A percentile compares a stretch with the other conserved stretches of the same genome.
Conservation (phyloP, 2,888 invertebrate species). For the Drosophila mimica region DNA sequence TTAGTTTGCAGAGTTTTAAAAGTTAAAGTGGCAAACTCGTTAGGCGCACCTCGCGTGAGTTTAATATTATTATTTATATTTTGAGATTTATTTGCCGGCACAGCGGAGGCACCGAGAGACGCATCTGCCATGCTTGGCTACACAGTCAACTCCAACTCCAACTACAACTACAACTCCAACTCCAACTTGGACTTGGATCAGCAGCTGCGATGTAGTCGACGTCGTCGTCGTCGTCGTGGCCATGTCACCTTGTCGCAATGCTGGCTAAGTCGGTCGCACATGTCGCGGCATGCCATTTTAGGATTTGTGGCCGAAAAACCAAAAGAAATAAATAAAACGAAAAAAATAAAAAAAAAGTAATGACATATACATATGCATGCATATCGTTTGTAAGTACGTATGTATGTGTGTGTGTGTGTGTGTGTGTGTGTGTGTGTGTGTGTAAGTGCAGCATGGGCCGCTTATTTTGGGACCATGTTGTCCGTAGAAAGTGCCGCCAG, state of each 20-base stretch:
- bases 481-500: constrained; percentile 73
- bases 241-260: constrained; percentile 74
- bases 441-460: constrained; percentile 66
- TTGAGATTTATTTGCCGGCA: constrained; percentile 64
- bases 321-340: constrained; percentile 37
- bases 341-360: constrained; percentile 23
- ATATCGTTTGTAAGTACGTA: background rate
- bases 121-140: constrained; percentile 69
- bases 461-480: constrained; percentile 73
- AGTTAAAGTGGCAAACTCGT: constrained; percentile 2
- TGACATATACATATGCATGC: constrained; percentile 10
- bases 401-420: constrained; percentile 37
- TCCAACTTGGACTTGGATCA: constrained; percentile 39
- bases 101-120: constrained; percentile 43
- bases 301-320: constrained; percentile 76
- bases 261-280: constrained; percentile 80
- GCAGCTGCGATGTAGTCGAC: constrained; percentile 47
- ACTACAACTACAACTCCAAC: constrained; percentile 17
- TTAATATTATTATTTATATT: constrained; percentile 69
- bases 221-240: constrained; percentile 38
- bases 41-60: constrained; percentile 40
- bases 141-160: constrained; percentile 29
- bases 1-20: background rate
- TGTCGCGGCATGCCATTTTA: constrained; percentile 81
- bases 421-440: constrained; percentile 28